Percentiles rank a stretch among this genome's conserved stretches.
These are phyloP conservation scores for Parnassius apollo DNA, from an alignment of 2,888 invertebrate species.

Conservation along the genomic window DNA sequence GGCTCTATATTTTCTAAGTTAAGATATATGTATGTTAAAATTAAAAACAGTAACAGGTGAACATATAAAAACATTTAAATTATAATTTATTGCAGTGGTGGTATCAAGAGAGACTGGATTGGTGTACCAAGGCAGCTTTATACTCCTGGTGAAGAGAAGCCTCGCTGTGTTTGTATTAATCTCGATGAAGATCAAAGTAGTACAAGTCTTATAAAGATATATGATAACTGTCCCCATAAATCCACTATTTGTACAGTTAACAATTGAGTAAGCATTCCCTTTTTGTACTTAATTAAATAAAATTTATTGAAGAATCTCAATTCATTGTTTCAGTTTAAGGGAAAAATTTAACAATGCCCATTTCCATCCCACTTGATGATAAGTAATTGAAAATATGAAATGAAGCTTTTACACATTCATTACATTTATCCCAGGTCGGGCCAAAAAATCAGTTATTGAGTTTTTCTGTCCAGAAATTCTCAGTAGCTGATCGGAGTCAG, in stretches of 20 bases:
- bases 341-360: too few species aligned
- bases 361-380: too few species aligned
- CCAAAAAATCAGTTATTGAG: too few species aligned
- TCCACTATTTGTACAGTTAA: conserved; percentile 46
- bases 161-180: conserved; percentile 92
- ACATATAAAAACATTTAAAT: not conserved
- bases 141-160: conserved; percentile 83
- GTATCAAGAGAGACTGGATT: conserved; percentile 91
- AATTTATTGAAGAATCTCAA: not conserved
- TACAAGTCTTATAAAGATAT: conserved; percentile 81
- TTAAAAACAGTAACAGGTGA: too few species aligned
- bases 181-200: conserved; percentile 55
- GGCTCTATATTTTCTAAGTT: too few species aligned
- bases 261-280: conserved; percentile 9
- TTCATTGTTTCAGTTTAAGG: too few species aligned
- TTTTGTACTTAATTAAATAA: not conserved
- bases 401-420: too few species aligned
- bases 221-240: conserved; percentile 82
- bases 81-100: conserved; percentile 86
- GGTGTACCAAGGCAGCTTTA: conserved; percentile 94
- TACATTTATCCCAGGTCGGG: too few species aligned
- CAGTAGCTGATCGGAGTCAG: too few species aligned
- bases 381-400: too few species aligned
- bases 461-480: too few species aligned
- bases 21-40: too few species aligned